Base-by-base conservation (phyloP, 2,797 vertebrate species). In the Cryptoblepharus egeriae region DNA sequence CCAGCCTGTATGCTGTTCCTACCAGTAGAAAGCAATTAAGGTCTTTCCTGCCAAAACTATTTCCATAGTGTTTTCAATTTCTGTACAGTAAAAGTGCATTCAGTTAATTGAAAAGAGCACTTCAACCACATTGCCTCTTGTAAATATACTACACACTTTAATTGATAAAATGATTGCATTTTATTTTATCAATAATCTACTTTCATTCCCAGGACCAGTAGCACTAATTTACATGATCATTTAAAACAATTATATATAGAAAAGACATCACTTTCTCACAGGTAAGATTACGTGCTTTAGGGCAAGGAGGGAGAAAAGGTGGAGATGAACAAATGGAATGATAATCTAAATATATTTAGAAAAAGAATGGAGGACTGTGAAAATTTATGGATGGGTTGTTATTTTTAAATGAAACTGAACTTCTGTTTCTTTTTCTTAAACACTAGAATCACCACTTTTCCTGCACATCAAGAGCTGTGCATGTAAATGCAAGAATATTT, bases 51-150 rank as follows among this genome's bases (percentile, higher is more conserved):
- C 61, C 81, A 37, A 88, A 85, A 4, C 1, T 65, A 74, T 84
- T 90, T 79, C 42, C 55, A 73, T 79, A 75, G 57, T 79, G 60
- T 1, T 37, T 91, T 60, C 74, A 77, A 30, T 77, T 55, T 77
- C 67, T 24, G 9, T 65, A n/a, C 45, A 78, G 28, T 72, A 57
- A 42, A 77, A 24, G 12, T n/a, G 32, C 52, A 55, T 64, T 55
- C 13, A 39, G 64, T 49, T 74, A 77, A 83, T 32, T 57, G 60
- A n/a, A 77, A 83, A 26, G 24, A 77, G 28, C 69, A 63, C 30
- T 77, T 71, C 39, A 64, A 55, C 12, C 22, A 82, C 70, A 58
- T 35, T 91, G 80, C 80, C 69, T 60, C 16, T 57, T 15, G 69
- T n/a, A n/a, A n/a, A 15, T 61, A 8, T 35, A 3, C 45, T 55